Evolutionary conservation across 2,797 vertebrate genomes (phyloP).

Genomic region (Avahi laniger): DNA sequence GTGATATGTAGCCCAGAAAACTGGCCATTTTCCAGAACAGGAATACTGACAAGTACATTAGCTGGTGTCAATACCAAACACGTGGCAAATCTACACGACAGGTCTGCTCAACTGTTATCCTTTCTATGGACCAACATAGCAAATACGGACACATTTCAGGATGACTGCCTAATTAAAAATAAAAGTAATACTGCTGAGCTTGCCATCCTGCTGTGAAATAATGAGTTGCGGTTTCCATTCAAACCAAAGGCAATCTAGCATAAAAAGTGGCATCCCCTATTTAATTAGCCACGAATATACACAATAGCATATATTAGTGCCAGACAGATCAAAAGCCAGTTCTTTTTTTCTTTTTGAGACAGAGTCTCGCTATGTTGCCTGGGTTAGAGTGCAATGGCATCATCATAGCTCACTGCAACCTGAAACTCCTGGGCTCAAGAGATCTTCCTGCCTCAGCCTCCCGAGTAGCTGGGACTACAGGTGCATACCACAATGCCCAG

Average conservation of each 20-base stretch:
- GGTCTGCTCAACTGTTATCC: constrained; percentile 25
- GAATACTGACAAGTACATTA: constrained; percentile 31
- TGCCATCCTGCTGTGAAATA: constrained; percentile 54
- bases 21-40: constrained; percentile 2
- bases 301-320: constrained; percentile 51
- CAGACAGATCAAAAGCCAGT: constrained; percentile 59
- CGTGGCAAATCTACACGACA: constrained; percentile 49
- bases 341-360: not conserved
- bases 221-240: constrained; percentile 66
- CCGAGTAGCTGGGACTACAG: too few species aligned
- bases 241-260: constrained; percentile 62
- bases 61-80: constrained; percentile 50
- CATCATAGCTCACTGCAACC: too few species aligned
- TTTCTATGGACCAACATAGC: constrained; percentile 45
- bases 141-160: constrained; percentile 65
- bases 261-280: constrained; percentile 56
- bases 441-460: too few species aligned
- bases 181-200: constrained; percentile 67
- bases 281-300: constrained; percentile 55
- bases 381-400: too few species aligned
- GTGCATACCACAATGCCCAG: too few species aligned
- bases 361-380: too few species aligned
- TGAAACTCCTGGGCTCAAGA: too few species aligned
- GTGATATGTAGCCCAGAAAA: constrained; percentile 25
- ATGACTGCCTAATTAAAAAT: constrained; percentile 71